These are phyloP conservation scores for Sardinella longiceps DNA, from an alignment of 2,797 vertebrate species.

Conservation along the genomic window DNA sequence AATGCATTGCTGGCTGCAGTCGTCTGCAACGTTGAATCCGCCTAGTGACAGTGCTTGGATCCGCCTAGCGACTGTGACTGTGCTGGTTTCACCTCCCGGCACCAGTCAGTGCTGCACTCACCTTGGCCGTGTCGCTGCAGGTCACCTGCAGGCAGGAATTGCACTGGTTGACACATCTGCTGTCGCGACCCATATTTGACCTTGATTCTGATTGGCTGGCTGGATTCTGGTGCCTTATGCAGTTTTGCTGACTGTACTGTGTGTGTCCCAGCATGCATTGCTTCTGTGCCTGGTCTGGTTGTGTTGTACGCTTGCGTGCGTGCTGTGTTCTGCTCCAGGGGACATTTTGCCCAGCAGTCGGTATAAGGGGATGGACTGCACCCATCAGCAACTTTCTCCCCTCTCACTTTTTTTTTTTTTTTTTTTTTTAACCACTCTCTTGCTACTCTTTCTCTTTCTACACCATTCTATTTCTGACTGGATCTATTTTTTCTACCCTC, in stretches of 20 bases:
- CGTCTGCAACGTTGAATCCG: no score
- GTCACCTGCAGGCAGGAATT: not conserved
- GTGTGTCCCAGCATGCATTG: constrained; percentile 16
- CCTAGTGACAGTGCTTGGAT: no score
- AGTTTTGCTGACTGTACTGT: not conserved
- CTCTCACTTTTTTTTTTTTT: constrained; percentile 22
- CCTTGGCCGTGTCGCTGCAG: not conserved
- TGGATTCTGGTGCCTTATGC: not conserved
- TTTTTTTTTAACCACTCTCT: constrained; percentile 59
- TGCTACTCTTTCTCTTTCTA: not conserved
- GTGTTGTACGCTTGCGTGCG: not conserved
- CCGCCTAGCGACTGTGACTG: no score
- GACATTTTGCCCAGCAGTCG: not conserved
- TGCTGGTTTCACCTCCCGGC: not conserved
- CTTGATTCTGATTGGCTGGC: constrained; percentile 15
- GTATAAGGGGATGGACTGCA: not conserved
- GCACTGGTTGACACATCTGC: not conserved
- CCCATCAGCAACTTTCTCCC: not conserved
- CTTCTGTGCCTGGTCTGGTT: constrained; percentile 21
- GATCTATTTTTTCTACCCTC: not conserved
- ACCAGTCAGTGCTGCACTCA: not conserved
- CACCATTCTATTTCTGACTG: not conserved
- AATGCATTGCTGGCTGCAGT: no score
- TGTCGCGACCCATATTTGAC: not conserved
- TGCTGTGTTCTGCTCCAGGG: constrained; percentile 19